Conservation (phyloP, 2,888 invertebrate species). For the Cephus spinipes region DNA sequence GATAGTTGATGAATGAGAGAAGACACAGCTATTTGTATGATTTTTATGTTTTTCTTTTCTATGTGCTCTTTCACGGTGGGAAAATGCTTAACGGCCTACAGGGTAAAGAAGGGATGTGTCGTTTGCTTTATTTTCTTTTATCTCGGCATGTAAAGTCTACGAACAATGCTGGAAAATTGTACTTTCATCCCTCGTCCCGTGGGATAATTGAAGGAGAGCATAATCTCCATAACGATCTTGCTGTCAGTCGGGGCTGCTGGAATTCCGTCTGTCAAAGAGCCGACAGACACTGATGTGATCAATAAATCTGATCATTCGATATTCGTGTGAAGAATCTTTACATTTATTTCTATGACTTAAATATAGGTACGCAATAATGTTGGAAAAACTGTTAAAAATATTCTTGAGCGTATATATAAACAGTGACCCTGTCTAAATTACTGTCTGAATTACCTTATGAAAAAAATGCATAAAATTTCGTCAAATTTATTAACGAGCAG, state of each 20-base stretch:
- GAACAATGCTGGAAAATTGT: background rate
- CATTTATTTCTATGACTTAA: background rate
- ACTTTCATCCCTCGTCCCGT: background rate
- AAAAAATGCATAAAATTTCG: background rate
- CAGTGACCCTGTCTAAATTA: background rate
- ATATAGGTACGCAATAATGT: background rate
- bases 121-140: background rate
- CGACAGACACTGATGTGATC: background rate
- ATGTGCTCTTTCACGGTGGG: background rate
- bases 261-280: background rate
- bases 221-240: background rate
- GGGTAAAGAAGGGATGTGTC: background rate
- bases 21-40: background rate
- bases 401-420: background rate
- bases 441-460: background rate
- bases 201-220: background rate
- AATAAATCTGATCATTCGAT: background rate
- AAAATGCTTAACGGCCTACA: background rate
- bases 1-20: background rate
- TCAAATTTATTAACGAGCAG: background rate
- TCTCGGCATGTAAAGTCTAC: background rate
- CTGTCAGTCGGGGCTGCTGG: background rate
- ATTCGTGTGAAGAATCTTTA: background rate
- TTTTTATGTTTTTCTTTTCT: background rate
- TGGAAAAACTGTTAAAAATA: background rate